Conservation (phyloP, 2,888 invertebrate genomes). For the Auanema freiburgensis region DNA sequence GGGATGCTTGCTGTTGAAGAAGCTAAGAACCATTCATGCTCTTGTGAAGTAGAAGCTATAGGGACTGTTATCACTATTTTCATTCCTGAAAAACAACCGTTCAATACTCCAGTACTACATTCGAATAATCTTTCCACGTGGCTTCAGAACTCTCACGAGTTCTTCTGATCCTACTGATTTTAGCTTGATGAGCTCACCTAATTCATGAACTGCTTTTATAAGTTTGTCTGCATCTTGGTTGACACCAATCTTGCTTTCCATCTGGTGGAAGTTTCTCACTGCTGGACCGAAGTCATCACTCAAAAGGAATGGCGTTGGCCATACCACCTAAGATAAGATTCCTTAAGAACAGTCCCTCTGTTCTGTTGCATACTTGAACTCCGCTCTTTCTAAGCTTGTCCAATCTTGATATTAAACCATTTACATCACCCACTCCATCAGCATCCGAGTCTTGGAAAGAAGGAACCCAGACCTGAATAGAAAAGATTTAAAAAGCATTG, state of each 20-base stretch:
- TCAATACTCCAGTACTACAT: not conserved
- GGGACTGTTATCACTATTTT: conserved; percentile 68
- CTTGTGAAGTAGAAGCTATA: conserved; percentile 68
- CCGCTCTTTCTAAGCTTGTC: conserved; percentile 36
- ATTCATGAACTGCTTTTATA: conserved; percentile 72
- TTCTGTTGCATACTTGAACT: conserved; percentile 13
- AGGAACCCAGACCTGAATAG: conserved; percentile 78
- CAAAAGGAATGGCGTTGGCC: conserved; percentile 48
- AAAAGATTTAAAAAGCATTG: too few species aligned
- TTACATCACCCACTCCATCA: conserved; percentile 82
- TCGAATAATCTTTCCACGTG: not conserved
- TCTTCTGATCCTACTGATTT: too few species aligned
- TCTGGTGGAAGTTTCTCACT: conserved; percentile 71
- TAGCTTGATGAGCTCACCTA: conserved; percentile 30
- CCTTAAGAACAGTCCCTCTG: not conserved
- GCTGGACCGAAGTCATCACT: conserved; percentile 41
- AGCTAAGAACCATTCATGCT: conserved; percentile 75
- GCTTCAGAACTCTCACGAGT: too few species aligned
- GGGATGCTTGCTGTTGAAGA: conserved; percentile 48
- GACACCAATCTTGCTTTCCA: conserved; percentile 76
- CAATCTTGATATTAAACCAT: conserved; percentile 69
- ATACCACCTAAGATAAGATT: conserved; percentile 27
- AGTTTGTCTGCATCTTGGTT: conserved; percentile 75
- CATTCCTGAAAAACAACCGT: conserved; percentile 60
- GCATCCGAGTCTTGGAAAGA: conserved; percentile 83